Evolutionary conservation across 2,888 invertebrate species (phyloP).

Genomic region (Minunthozetes semirufus): DNA sequence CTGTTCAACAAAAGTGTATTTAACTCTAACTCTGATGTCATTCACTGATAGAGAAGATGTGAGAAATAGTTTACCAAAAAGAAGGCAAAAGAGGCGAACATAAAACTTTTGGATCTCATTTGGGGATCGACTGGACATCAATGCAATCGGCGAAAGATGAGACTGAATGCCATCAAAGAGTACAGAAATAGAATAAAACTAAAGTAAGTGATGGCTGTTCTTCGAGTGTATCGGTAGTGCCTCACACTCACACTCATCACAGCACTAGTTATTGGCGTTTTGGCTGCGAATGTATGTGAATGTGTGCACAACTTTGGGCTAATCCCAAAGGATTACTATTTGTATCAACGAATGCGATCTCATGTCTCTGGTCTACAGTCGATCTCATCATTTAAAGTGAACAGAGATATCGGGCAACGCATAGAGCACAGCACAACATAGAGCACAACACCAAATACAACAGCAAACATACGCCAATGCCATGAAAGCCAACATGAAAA

Average conservation of each 20-base stretch:
- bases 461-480: not conserved
- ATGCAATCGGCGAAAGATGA: constrained; percentile 6
- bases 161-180: not conserved
- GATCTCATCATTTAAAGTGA: constrained; percentile 16
- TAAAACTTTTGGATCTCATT: not conserved
- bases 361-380: not conserved
- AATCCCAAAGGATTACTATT: constrained; percentile 15
- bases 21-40: not conserved
- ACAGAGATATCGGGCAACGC: not conserved
- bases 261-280: not conserved
- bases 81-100: not conserved
- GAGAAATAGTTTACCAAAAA: no score
- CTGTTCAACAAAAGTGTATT: not conserved
- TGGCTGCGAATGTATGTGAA: not conserved
- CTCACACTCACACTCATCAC: not conserved
- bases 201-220: no score
- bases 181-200: not conserved
- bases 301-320: not conserved
- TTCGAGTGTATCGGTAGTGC: not conserved
- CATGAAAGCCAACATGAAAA: constrained; percentile 5
- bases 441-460: not conserved
- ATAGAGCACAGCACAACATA: not conserved
- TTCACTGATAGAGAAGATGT: no score
- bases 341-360: constrained; percentile 18
- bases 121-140: constrained; percentile 11